Evolutionary conservation across 1,140 invertebrate genomes (phyloP), one percentile per base, ranked within the genome.

Genomic region (Teleopsis dalmanni): DNA sequence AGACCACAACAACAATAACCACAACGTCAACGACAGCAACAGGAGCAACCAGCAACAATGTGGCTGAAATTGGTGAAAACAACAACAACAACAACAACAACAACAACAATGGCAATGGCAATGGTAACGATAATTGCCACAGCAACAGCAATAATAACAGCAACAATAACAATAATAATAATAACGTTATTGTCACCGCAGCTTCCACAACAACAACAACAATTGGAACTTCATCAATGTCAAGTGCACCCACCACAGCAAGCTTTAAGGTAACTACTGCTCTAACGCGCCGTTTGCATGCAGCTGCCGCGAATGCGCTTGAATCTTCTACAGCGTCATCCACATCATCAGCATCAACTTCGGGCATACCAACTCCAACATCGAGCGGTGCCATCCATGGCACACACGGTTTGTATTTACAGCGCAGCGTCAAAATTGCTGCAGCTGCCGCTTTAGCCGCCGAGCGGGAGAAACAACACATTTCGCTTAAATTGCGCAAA

Each of bases 321-420:
- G 63, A 64, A 4, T 61, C 50, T 8, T 63, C 63, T 11, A 66
- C 63, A 18, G 57, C 51, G 10, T 53, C 51, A 2, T 46, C 57
- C 1, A 60, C 63, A 9, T 62, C 64, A n/a, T 66, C 63, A 3
- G 56, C 64, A n/a, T 66, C 63, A 3, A 58, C 64, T 46, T 67
- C 64, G 31, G 64, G 64, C 3, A 67, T 66, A 42, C 63, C 63
- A 4, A 67, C 64, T 29, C 63, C 64, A n/a, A 66, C 63, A 27
- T 52, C 58, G 10, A 57, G 1, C 51, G 53, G 21, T 31, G 9
- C 19, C 36, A 27, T 27, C 40, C 18, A 37, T 41, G 16, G 40
- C 48, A 31, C 48, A 16, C 49, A 51, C 11, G 55, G 52, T 16
- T 35, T 52, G 31, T 58, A 59, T 7, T 18, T 62, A 50, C 54